phyloP scores from a whole-genome alignment of 2,113 vertebrate species.

The Poecilia latipinna region DNA sequence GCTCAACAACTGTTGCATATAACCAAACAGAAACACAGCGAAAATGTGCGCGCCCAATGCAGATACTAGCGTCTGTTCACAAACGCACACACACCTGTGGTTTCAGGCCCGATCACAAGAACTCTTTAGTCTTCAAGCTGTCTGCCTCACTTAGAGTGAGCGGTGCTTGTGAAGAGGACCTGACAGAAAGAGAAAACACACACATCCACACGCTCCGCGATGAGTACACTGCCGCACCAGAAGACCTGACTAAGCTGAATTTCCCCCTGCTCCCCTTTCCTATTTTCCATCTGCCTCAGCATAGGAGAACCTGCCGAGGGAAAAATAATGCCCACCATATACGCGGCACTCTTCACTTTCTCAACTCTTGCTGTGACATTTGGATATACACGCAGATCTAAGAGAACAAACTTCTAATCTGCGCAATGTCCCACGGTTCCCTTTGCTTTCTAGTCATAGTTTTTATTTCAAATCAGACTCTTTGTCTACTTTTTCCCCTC shows the following conservation, averaged over 20 bases:
- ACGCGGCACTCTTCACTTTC: slow-evolving; percentile 61
- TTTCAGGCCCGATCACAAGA: slow-evolving; percentile 68
- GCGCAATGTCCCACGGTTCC: slow-evolving; percentile 37
- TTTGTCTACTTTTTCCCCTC: slow-evolving; percentile 8
- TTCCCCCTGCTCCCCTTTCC: slow-evolving; percentile 77
- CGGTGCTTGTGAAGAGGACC: slow-evolving; percentile 70
- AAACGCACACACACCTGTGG: slow-evolving; percentile 71
- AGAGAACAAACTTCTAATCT: slow-evolving; percentile 36
- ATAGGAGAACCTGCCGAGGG: slow-evolving; percentile 75
- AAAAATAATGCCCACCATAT: slow-evolving; percentile 74
- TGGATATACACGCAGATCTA: slow-evolving; percentile 30
- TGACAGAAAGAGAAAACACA: slow-evolving; percentile 71
- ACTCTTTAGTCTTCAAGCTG: slow-evolving; percentile 73
- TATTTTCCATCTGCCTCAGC: slow-evolving; percentile 81
- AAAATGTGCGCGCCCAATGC: slow-evolving; percentile 4
- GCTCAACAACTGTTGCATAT: slow-evolving; percentile 18
- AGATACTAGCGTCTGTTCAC: slow-evolving; percentile 33
- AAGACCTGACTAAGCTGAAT: slow-evolving; percentile 81
- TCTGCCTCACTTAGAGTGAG: slow-evolving; percentile 76
- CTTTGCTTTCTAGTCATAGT: slow-evolving; percentile 41
- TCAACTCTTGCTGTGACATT: slow-evolving; percentile 56
- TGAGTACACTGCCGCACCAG: slow-evolving; percentile 70
- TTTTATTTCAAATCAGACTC: slow-evolving; percentile 39
- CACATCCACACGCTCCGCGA: slow-evolving; percentile 57
- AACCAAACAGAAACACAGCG: slow-evolving; percentile 33